These are phyloP conservation scores for Bemisia tabaci DNA, from an alignment of 1,140 invertebrate genomes.

Conservation along the genomic window DNA sequence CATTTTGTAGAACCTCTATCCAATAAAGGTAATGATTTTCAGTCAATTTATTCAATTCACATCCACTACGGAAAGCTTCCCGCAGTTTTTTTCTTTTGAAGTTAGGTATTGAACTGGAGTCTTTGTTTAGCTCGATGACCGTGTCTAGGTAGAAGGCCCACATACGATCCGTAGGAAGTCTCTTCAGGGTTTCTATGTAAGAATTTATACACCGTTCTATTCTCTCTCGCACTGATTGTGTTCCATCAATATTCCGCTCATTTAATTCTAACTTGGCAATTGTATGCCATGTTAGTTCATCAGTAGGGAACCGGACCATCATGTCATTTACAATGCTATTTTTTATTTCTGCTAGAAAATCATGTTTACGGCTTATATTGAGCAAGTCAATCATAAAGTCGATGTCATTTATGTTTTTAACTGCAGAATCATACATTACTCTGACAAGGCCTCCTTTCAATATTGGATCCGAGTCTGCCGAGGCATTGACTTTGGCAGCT, in stretches of 20 bases:
- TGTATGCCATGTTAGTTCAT: constrained; percentile 38
- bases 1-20: constrained; percentile 22
- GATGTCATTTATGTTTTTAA: not conserved
- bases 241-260: constrained; percentile 22
- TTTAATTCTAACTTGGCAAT: constrained; percentile 37
- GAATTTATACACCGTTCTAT: constrained; percentile 23
- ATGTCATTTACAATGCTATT: not conserved
- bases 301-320: constrained; percentile 7
- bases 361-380: not conserved
- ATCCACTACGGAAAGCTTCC: constrained; percentile 32
- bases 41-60: constrained; percentile 31
- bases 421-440: not conserved
- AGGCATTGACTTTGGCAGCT: not conserved
- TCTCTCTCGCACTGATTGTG: not conserved
- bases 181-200: constrained; percentile 37
- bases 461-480: not conserved
- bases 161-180: constrained; percentile 38
- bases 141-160: constrained; percentile 38
- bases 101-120: constrained; percentile 28
- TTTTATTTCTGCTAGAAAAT: not conserved
- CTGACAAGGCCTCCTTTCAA: not conserved
- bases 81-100: constrained; percentile 36
- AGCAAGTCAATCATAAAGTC: not conserved
- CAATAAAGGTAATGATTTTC: constrained; percentile 39
- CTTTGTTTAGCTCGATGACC: constrained; percentile 34